phyloP scores from a whole-genome alignment of 2,113 vertebrate species.

The Muscicapa adusta region DNA sequence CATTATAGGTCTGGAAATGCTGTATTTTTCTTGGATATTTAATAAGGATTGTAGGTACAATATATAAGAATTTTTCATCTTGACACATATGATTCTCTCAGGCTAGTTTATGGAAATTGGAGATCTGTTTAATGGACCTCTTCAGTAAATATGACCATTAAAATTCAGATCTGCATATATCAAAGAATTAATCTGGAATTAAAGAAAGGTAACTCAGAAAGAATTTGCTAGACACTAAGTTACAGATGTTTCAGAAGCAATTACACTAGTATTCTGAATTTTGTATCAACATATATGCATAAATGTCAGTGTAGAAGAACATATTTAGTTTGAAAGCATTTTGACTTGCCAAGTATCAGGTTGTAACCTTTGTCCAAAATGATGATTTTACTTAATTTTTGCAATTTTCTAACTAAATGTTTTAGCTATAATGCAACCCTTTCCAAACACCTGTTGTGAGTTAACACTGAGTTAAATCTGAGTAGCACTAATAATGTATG shows the following conservation, averaged over 20 bases:
- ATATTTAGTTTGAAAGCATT: not conserved
- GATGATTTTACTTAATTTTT: not conserved
- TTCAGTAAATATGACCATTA: not conserved
- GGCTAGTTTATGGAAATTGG: too few relatives aligned
- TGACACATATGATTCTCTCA: too few relatives aligned
- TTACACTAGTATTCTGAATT: not conserved
- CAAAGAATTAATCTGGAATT: not conserved
- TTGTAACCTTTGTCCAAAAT: not conserved
- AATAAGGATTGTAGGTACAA: not conserved
- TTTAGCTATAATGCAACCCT: not conserved
- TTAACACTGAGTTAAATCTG: not conserved
- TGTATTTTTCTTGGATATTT: not conserved
- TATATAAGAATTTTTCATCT: not conserved
- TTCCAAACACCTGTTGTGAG: not conserved
- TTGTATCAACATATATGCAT: not conserved
- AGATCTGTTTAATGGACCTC: not conserved
- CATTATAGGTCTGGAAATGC: not conserved
- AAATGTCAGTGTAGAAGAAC: not conserved
- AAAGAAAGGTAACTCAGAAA: not conserved
- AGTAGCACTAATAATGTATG: not conserved
- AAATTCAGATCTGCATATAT: not conserved
- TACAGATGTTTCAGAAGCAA: not conserved
- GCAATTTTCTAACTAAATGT: not conserved
- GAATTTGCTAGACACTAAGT: not conserved
- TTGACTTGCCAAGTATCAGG: not conserved